phyloP scores from a whole-genome alignment of 1,140 invertebrate genomes.

The Papilio machaon region DNA sequence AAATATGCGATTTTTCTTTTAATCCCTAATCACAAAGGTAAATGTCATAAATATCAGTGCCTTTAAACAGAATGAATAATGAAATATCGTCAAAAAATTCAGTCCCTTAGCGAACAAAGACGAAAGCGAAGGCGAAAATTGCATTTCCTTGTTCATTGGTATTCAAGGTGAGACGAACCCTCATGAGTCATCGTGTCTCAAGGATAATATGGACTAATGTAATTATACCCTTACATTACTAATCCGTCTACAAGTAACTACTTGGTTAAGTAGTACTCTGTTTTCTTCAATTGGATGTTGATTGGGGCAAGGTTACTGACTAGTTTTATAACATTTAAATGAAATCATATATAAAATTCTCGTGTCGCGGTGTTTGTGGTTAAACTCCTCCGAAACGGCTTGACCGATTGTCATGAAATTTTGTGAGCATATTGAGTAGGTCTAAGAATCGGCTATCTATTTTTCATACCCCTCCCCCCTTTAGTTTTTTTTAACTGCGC shows the following conservation, averaged over 20 bases:
- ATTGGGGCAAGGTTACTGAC: background rate
- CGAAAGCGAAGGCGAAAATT: slow-evolving; percentile 7
- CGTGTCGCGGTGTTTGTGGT: too few relatives aligned
- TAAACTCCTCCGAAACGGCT: too few relatives aligned
- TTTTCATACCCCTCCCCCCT: too few relatives aligned
- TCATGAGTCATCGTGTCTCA: slow-evolving; percentile 19
- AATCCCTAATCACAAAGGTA: background rate
- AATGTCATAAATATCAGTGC: background rate
- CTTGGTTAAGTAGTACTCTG: background rate
- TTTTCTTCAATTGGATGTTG: background rate
- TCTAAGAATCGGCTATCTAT: too few relatives aligned
- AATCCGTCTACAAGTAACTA: background rate
- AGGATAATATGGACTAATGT: slow-evolving; percentile 27
- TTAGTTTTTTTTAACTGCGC: too few relatives aligned
- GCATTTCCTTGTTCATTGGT: slow-evolving; percentile 30
- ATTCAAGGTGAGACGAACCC: slow-evolving; percentile 26
- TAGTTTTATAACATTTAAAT: background rate
- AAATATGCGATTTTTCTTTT: too few relatives aligned
- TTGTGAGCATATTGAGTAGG: too few relatives aligned
- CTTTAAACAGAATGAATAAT: background rate
- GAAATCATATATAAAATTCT: too few relatives aligned
- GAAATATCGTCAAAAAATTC: background rate
- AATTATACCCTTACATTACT: slow-evolving; percentile 20
- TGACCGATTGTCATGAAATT: too few relatives aligned
- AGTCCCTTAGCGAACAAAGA: slow-evolving; percentile 26